These are phyloP conservation scores for Sebastes itinus DNA, from an alignment of 2,797 vertebrate genomes.

Conservation along the genomic window DNA sequence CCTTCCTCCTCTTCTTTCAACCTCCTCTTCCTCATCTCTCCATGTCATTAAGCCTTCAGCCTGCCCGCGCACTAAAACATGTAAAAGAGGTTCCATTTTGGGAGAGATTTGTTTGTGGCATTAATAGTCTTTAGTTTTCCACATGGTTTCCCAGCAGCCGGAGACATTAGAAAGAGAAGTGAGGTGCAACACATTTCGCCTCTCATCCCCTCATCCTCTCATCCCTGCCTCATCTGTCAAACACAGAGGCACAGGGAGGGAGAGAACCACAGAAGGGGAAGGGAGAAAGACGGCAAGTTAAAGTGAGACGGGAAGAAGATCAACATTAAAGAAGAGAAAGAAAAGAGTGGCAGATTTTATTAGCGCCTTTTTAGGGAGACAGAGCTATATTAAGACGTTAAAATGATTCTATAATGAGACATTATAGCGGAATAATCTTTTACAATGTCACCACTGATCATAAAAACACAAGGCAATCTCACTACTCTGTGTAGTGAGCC, in stretches of 20 bases:
- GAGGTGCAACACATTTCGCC: constrained; percentile 73
- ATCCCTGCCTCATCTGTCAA: constrained; percentile 74
- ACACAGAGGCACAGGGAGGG: constrained; percentile 20
- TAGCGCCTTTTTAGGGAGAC: not conserved
- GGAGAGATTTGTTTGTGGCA: constrained; percentile 79
- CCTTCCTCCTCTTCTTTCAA: not conserved
- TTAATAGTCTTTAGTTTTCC: constrained; percentile 82
- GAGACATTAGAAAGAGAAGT: constrained; percentile 80
- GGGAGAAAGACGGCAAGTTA: not conserved
- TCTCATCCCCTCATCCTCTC: constrained; percentile 64
- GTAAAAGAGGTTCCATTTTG: constrained; percentile 73
- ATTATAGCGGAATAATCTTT: not conserved
- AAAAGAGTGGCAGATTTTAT: not conserved
- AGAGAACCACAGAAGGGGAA: not conserved
- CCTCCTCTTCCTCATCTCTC: constrained; percentile 42
- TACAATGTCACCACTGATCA: not conserved
- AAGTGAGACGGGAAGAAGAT: constrained; percentile 13
- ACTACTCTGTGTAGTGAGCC: not conserved
- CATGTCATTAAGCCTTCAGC: constrained; percentile 68
- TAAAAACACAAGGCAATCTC: not conserved
- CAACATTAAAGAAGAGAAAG: not conserved
- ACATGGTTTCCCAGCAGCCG: constrained; percentile 69
- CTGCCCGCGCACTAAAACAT: constrained; percentile 66
- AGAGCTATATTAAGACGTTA: not conserved
- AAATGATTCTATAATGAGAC: not conserved